Conservation (phyloP, 1,140 invertebrate species). For the Pseudomyrmex flavicornis region DNA sequence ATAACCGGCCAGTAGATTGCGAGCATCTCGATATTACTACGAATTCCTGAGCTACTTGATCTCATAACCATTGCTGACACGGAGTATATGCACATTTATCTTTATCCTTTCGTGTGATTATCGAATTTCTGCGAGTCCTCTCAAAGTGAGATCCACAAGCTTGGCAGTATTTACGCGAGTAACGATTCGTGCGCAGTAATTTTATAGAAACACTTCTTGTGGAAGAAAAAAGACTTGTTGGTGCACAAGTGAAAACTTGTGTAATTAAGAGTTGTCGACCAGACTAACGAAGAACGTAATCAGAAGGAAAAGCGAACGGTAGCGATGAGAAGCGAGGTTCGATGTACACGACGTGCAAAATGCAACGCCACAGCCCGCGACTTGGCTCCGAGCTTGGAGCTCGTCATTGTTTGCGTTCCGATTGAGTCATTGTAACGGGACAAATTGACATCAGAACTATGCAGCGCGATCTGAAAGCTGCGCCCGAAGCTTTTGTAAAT, state of each 20-base stretch:
- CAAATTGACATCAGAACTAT: slow-evolving; percentile 81
- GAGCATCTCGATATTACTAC: slow-evolving; percentile 39
- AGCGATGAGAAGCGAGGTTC: not conserved
- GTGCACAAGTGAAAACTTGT: not conserved
- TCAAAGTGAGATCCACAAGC: not conserved
- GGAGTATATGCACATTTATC: slow-evolving; percentile 49
- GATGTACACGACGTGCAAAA: slow-evolving; percentile 70
- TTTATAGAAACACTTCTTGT: not conserved
- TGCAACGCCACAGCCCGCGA: slow-evolving; percentile 69
- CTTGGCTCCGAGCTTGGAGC: slow-evolving; percentile 41
- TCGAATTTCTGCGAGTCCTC: not conserved
- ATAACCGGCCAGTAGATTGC: slow-evolving; percentile 41
- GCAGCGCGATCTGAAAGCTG: slow-evolving; percentile 51
- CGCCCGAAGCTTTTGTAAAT: slow-evolving; percentile 70
- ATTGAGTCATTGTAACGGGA: slow-evolving; percentile 82
- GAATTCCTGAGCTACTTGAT: slow-evolving; percentile 47
- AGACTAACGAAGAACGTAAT: not conserved
- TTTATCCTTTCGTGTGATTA: slow-evolving; percentile 33
- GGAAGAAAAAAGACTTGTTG: not conserved
- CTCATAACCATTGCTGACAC: slow-evolving; percentile 42
- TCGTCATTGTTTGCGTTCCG: slow-evolving; percentile 80
- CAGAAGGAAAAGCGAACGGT: not conserved
- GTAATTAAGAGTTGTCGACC: slow-evolving; percentile 32
- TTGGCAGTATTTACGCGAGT: not conserved
- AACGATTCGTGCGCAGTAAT: not conserved